Evolutionary conservation across 1,140 invertebrate species (phyloP).

Genomic region (Uloborus diversus): DNA sequence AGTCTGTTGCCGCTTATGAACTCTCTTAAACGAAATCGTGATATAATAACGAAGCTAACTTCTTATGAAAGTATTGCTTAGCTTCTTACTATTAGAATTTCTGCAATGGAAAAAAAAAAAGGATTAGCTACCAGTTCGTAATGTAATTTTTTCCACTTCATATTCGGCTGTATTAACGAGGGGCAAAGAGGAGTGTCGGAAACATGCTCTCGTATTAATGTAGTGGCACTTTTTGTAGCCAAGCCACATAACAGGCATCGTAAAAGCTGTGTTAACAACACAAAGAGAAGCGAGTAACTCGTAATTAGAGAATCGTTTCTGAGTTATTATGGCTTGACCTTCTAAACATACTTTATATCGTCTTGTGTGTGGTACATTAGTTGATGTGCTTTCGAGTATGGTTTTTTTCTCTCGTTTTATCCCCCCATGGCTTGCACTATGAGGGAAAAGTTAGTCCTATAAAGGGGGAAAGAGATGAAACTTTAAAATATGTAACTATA

Average conservation of each 20-base stretch:
- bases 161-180: neutral
- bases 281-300: neutral
- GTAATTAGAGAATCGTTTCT: neutral
- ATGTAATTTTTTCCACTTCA: neutral
- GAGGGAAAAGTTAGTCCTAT: too few relatives aligned
- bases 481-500: too few relatives aligned
- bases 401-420: neutral
- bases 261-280: constrained; percentile 21
- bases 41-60: constrained; percentile 4
- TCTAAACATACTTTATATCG: neutral
- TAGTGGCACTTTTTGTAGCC: constrained; percentile 5
- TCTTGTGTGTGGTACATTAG: neutral
- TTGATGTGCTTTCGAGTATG: too few relatives aligned
- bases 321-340: constrained; percentile 6
- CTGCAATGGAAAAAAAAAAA: too few relatives aligned
- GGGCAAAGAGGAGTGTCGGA: neutral
- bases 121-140: neutral
- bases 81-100: too few relatives aligned
- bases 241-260: neutral
- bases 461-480: too few relatives aligned
- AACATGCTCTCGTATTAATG: constrained; percentile 2
- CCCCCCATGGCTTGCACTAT: too few relatives aligned
- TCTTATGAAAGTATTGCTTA: too few relatives aligned
- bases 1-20: neutral
- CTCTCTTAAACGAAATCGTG: constrained; percentile 15